These are phyloP conservation scores for Chamaetylas fuelleborni DNA, from an alignment of 2,113 vertebrate genomes.

Conservation along the genomic window DNA sequence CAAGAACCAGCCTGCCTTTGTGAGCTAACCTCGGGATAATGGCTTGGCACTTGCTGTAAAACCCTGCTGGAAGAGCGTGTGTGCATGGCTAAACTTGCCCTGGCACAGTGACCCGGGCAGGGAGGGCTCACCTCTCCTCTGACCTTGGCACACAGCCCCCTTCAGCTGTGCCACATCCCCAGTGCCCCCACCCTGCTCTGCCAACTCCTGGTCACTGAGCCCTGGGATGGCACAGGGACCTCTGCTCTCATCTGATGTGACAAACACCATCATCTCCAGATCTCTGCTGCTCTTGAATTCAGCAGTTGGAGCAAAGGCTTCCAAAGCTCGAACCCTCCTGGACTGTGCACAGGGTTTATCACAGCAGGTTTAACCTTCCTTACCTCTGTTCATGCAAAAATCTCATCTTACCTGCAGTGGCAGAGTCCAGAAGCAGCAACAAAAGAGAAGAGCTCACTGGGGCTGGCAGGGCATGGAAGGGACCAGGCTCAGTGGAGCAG, in stretches of 20 bases:
- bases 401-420: not conserved
- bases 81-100: not conserved
- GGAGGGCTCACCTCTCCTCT: not conserved
- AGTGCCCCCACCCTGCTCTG: rapidly evolving
- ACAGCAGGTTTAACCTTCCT: not conserved
- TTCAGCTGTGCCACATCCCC: not conserved
- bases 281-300: rapidly evolving
- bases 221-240: not conserved
- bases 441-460: rapidly evolving
- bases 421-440: not conserved
- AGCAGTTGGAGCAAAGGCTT: not conserved
- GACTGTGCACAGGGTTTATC: not conserved
- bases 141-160: not conserved
- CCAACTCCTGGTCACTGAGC: rapidly evolving
- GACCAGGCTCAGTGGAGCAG: not conserved
- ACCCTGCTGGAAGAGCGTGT: not conserved
- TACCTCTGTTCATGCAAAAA: not conserved
- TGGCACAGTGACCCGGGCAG: rapidly evolving
- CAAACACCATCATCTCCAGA: rapidly evolving
- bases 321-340: not conserved
- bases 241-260: rapidly evolving
- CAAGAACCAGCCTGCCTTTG: rapidly evolving
- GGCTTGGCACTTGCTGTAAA: not conserved
- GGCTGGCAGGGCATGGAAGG: not conserved
- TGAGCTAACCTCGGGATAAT: not conserved